phyloP scores from a whole-genome alignment of 2,888 invertebrate genomes.

The Pristionchus maxplancki region DNA sequence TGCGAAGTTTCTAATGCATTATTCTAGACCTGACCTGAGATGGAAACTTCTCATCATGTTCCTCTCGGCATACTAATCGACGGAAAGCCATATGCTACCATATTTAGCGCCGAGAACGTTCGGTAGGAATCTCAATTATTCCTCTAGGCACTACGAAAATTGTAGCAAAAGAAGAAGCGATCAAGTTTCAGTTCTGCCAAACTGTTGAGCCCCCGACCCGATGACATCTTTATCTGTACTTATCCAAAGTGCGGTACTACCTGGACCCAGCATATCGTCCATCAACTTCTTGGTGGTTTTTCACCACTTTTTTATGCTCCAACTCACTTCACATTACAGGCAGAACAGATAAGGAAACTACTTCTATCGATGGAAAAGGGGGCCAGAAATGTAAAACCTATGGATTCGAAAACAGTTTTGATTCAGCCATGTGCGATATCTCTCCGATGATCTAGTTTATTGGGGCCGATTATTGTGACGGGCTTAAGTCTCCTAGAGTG shows the following conservation, averaged over 20 bases:
- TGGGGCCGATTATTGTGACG: slow-evolving; percentile 70
- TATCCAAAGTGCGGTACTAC: slow-evolving; percentile 78
- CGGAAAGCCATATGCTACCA: slow-evolving; percentile 75
- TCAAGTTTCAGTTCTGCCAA: slow-evolving; percentile 67
- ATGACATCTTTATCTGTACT: slow-evolving; percentile 76
- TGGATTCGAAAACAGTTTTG: too few species aligned
- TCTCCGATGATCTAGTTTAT: slow-evolving; percentile 77
- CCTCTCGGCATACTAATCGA: slow-evolving; percentile 67
- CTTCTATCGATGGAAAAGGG: too few species aligned
- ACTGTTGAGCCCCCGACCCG: slow-evolving; percentile 62
- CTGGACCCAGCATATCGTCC: slow-evolving; percentile 76
- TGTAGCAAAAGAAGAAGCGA: too few species aligned
- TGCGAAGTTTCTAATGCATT: too few species aligned
- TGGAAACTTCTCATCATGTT: too few species aligned
- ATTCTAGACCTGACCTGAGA: too few species aligned
- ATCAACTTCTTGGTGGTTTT: slow-evolving; percentile 66
- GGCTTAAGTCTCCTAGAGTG: slow-evolving; percentile 69
- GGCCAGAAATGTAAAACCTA: too few species aligned
- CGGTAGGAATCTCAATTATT: slow-evolving; percentile 54
- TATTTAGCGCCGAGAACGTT: slow-evolving; percentile 73
- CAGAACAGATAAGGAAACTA: background rate
- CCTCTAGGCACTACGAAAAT: too few species aligned
- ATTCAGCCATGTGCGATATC: slow-evolving; percentile 62
- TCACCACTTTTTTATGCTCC: background rate
- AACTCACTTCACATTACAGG: background rate